Evolutionary conservation across 2,113 vertebrate genomes (phyloP).

Genomic region (Pygoscelis adeliae): DNA sequence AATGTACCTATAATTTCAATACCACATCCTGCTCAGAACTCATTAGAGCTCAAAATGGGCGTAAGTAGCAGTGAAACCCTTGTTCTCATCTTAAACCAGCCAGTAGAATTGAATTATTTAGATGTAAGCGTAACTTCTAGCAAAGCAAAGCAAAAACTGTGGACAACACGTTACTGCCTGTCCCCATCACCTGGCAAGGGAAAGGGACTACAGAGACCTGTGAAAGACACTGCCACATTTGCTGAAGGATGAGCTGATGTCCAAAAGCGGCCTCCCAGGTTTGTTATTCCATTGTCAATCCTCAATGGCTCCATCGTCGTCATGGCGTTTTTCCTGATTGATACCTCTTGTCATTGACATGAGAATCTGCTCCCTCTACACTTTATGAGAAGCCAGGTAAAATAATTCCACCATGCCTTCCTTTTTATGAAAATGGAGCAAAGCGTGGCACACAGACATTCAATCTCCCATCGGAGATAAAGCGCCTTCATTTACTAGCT

Average conservation of each 20-base stretch:
- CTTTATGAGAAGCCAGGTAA: constrained; percentile 60
- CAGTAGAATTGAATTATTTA: background rate
- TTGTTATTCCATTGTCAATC: background rate
- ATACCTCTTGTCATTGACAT: constrained; percentile 14
- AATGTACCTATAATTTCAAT: constrained; percentile 36
- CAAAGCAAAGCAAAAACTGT: constrained; percentile 3
- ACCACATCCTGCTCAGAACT: constrained; percentile 8
- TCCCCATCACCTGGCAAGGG: background rate
- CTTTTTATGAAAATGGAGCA: constrained; percentile 74
- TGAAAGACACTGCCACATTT: background rate
- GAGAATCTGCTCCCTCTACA: constrained; percentile 43
- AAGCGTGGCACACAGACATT: constrained; percentile 60
- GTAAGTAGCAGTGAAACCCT: constrained; percentile 19
- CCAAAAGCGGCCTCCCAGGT: background rate
- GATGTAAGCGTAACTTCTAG: background rate
- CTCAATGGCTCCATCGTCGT: background rate
- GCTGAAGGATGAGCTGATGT: background rate
- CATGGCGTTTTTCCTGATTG: constrained; percentile 1
- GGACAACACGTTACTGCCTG: background rate
- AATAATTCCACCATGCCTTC: constrained; percentile 63
- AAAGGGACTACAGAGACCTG: background rate
- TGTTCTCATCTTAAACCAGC: constrained; percentile 5
- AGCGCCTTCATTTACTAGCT: constrained; percentile 71
- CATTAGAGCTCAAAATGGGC: constrained; percentile 9
- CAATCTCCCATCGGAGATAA: constrained; percentile 71